Conservation (phyloP, 2,888 invertebrate genomes). For the Oxyteleia sp. region DNA sequence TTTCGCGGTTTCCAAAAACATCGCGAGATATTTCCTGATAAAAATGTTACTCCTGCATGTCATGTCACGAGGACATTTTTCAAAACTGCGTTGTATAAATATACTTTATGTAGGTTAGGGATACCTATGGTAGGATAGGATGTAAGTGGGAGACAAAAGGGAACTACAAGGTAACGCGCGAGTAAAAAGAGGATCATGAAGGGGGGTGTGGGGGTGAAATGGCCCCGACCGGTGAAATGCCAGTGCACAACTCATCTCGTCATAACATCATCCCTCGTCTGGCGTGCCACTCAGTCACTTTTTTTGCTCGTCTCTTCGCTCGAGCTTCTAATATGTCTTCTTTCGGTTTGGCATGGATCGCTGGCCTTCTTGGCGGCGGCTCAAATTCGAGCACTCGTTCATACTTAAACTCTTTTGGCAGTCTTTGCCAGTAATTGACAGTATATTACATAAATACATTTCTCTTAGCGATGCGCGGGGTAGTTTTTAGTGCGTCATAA, state of each 20-base stretch:
- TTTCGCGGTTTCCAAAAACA: no score
- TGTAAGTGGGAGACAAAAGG: no score
- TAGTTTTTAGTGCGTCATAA: constrained; percentile 41
- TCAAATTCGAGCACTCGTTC: constrained; percentile 39
- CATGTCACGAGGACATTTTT: no score
- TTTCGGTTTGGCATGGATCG: constrained; percentile 75
- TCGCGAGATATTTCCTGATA: no score
- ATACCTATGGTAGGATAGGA: no score
- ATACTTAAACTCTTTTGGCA: constrained; percentile 47
- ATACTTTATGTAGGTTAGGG: no score
- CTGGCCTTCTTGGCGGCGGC: constrained; percentile 41
- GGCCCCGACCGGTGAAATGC: constrained; percentile 81
- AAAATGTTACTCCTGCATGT: no score
- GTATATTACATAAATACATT: constrained; percentile 56
- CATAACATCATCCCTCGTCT: constrained; percentile 80
- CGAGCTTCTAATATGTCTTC: constrained; percentile 79
- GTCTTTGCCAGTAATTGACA: constrained; percentile 50
- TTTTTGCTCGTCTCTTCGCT: constrained; percentile 77
- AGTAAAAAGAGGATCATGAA: no score
- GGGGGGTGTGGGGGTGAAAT: constrained; percentile 65
- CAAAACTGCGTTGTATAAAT: no score
- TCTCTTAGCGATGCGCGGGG: constrained; percentile 7
- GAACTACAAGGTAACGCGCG: no score
- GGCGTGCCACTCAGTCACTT: constrained; percentile 78
- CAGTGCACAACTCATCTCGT: constrained; percentile 78